Evolutionary conservation across 2,113 vertebrate genomes (phyloP).

Genomic region (Xiphorhynchus elegans): DNA sequence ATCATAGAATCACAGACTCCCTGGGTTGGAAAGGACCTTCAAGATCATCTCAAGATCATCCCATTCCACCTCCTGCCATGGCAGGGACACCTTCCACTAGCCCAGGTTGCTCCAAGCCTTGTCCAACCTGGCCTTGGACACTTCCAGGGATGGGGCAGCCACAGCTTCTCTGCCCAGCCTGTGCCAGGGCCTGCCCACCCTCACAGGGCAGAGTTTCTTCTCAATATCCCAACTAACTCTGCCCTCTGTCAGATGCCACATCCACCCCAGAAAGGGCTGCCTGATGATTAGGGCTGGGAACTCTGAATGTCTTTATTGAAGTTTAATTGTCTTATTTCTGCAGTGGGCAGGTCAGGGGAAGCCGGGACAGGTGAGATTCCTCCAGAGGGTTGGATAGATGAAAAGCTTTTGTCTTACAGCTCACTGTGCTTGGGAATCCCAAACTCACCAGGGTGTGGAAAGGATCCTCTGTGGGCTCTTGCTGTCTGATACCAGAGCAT

Average conservation of each 20-base stretch:
- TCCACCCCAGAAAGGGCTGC: neutral
- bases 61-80: neutral
- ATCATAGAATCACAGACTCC: neutral
- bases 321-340: no score
- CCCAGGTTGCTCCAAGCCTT: neutral
- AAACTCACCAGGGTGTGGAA: neutral
- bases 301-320: accelerated
- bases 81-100: neutral
- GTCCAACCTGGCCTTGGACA: neutral
- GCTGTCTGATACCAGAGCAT: neutral
- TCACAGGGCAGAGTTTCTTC: accelerated
- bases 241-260: neutral
- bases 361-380: neutral
- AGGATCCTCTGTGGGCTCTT: neutral
- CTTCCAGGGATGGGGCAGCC: neutral
- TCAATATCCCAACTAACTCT: neutral
- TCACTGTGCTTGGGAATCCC: neutral
- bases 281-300: neutral
- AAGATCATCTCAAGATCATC: neutral
- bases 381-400: accelerated
- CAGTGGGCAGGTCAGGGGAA: neutral
- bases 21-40: neutral
- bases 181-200: neutral
- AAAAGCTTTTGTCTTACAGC: neutral
- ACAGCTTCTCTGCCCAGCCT: neutral